Evolutionary conservation across 23 tunicate species (phyloP).

Genomic region (Ascidia mentula): DNA sequence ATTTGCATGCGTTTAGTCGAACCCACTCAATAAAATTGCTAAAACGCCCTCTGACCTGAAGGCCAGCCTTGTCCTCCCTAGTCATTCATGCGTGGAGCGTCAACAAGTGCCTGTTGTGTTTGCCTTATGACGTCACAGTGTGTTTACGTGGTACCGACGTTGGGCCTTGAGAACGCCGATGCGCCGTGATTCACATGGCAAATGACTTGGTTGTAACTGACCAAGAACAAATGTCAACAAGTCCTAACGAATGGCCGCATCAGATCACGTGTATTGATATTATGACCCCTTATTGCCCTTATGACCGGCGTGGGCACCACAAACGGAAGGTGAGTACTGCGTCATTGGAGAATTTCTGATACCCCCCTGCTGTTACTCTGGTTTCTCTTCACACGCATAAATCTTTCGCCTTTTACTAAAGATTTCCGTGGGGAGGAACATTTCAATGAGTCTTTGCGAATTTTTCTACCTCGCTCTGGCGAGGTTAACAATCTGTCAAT

Average conservation of each 20-base stretch:
- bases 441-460: conserved; percentile 29
- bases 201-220: no score
- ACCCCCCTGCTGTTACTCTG: neutral
- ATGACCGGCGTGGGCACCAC: neutral
- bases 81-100: neutral
- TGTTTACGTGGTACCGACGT: neutral
- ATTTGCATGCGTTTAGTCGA: neutral
- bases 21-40: neutral
- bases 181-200: neutral
- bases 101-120: neutral
- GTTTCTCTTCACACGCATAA: conserved; percentile 10
- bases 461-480: conserved; percentile 33
- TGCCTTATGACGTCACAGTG: neutral
- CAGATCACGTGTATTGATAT: neutral
- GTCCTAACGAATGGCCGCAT: no score
- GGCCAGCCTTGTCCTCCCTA: neutral
- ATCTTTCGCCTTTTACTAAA: conserved; percentile 11
- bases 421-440: conserved; percentile 34
- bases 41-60: neutral
- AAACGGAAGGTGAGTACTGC: neutral
- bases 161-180: neutral
- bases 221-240: no score
- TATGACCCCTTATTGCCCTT: neutral
- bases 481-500: conserved; percentile 23
- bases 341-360: neutral